phyloP scores from a whole-genome alignment of 2,113 vertebrate genomes.

The Catharus fuscescens region DNA sequence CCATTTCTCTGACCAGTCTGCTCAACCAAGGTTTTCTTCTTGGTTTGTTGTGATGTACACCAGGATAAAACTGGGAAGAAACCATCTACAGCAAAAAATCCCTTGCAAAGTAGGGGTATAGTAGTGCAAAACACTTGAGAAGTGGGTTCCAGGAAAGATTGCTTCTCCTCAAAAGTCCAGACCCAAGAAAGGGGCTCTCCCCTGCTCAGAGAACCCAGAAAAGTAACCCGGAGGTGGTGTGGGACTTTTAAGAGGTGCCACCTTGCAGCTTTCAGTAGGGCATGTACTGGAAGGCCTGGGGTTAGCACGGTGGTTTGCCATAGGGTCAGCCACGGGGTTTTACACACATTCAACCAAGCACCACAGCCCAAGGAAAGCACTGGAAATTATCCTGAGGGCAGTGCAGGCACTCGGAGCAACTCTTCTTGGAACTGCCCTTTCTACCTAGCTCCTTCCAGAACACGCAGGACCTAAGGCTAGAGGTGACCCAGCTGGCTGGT shows the following conservation, averaged over 20 bases:
- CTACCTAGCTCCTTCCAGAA: background rate
- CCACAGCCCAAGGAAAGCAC: rapidly evolving
- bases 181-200: background rate
- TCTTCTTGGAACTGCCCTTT: background rate
- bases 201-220: background rate
- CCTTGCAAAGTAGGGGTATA: rapidly evolving
- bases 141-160: background rate
- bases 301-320: background rate
- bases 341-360: background rate
- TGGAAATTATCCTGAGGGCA: background rate
- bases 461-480: background rate
- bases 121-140: background rate
- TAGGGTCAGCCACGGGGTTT: rapidly evolving
- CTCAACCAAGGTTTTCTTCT: background rate
- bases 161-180: background rate
- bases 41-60: rapidly evolving
- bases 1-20: background rate
- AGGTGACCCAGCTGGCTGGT: background rate
- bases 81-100: rapidly evolving
- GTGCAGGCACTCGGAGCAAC: background rate
- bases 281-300: background rate
- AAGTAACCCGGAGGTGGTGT: rapidly evolving
- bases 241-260: background rate
- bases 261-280: background rate
- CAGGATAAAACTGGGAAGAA: background rate